phyloP scores from a whole-genome alignment of 2,113 vertebrate species.

The Leptosomus discolor region DNA sequence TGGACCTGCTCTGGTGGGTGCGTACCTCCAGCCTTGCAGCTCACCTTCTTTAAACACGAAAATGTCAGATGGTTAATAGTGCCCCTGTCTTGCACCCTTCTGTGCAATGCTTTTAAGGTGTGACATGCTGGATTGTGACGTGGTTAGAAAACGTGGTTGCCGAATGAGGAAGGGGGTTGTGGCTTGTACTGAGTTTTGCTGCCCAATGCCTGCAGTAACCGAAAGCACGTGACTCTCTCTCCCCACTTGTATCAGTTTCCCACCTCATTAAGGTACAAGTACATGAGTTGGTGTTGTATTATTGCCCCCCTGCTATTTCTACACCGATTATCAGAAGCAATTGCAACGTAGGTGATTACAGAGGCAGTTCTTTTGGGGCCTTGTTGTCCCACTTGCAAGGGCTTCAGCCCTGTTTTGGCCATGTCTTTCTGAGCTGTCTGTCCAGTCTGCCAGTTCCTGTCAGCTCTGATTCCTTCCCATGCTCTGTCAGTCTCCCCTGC shows the following conservation, averaged over 20 bases:
- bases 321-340: not conserved
- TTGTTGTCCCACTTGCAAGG: not conserved
- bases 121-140: not conserved
- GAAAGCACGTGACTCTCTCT: accelerated
- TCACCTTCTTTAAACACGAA: not conserved
- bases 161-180: not conserved
- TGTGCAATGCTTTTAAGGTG: not conserved
- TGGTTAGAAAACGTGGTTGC: not conserved
- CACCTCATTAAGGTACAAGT: not conserved
- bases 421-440: not conserved
- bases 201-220: not conserved
- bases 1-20: not conserved
- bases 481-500: not conserved
- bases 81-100: not conserved
- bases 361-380: not conserved
- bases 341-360: not conserved
- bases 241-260: not conserved
- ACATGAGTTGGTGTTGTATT: accelerated
- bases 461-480: not conserved
- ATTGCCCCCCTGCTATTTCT: not conserved
- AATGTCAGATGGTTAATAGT: not conserved
- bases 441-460: not conserved
- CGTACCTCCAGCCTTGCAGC: not conserved
- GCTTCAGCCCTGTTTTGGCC: not conserved
- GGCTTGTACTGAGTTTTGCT: not conserved